phyloP scores from a whole-genome alignment of 1,140 invertebrate species.

The Telenomus remus region DNA sequence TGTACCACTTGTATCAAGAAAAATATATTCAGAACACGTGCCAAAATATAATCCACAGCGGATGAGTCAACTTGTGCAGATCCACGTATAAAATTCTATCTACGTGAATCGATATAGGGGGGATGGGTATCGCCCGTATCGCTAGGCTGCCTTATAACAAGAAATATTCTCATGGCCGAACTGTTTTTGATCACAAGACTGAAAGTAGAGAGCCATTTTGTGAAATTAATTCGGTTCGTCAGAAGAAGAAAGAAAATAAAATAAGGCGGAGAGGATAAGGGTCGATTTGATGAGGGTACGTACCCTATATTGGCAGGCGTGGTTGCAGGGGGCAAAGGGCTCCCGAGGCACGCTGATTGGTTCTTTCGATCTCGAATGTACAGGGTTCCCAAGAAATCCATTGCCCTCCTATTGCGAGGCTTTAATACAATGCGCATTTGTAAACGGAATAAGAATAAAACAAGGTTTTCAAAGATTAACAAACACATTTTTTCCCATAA shows the following conservation, averaged over 20 bases:
- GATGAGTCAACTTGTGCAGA: constrained; percentile 54
- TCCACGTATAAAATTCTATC: constrained; percentile 51
- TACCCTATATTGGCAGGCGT: constrained; percentile 74
- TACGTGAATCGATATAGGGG: constrained; percentile 58
- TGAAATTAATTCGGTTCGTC: constrained; percentile 69
- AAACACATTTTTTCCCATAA: too few species aligned
- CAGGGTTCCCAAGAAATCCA: constrained; percentile 48
- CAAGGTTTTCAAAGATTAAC: constrained; percentile 25
- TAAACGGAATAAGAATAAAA: constrained; percentile 55
- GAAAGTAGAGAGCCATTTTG: constrained; percentile 70
- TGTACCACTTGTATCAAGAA: background rate
- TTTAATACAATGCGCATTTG: constrained; percentile 73
- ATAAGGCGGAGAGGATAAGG: constrained; percentile 60
- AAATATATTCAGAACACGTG: constrained; percentile 25
- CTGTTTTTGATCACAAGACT: constrained; percentile 28
- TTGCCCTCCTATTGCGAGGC: constrained; percentile 41
- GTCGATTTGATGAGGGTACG: constrained; percentile 65
- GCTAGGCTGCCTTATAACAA: background rate
- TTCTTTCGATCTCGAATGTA: constrained; percentile 54
- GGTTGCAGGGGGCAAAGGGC: constrained; percentile 69
- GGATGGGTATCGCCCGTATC: constrained; percentile 32
- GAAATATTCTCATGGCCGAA: constrained; percentile 34
- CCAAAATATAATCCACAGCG: constrained; percentile 33
- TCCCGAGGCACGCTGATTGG: constrained; percentile 70
- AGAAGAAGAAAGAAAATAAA: constrained; percentile 49